These are phyloP conservation scores for Calephelis perditalis DNA, from an alignment of 2,888 invertebrate species.

Conservation along the genomic window DNA sequence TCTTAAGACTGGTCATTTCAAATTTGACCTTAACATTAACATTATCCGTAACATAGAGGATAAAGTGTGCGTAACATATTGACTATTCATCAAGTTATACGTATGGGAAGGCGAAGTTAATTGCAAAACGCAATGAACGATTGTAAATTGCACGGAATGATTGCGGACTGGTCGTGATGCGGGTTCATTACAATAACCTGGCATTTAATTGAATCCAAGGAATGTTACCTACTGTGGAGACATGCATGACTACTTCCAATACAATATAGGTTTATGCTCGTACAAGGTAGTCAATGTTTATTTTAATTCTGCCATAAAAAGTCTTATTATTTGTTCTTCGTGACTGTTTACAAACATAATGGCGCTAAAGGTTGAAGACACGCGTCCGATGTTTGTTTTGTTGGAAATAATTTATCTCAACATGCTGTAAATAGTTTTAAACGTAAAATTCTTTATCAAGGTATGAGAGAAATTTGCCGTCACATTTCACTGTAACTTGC, in stretches of 20 bases:
- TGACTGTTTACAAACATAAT: not conserved
- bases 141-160: constrained; percentile 65
- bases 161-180: constrained; percentile 52
- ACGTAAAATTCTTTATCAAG: too few species aligned
- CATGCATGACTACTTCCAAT: constrained; percentile 34
- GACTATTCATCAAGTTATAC: constrained; percentile 32
- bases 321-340: not conserved
- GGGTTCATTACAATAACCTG: constrained; percentile 67
- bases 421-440: too few species aligned
- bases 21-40: constrained; percentile 30
- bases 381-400: too few species aligned
- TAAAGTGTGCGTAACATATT: constrained; percentile 31
- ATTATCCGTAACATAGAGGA: constrained; percentile 36
- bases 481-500: too few species aligned
- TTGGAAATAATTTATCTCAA: too few species aligned
- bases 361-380: not conserved
- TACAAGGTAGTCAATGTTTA: constrained; percentile 4
- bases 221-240: constrained; percentile 43
- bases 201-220: constrained; percentile 61
- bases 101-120: constrained; percentile 53
- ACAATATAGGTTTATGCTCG: not conserved
- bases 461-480: too few species aligned
- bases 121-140: constrained; percentile 62
- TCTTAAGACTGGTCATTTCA: constrained; percentile 24
- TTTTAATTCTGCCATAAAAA: constrained; percentile 8